Conservation (phyloP, 2,888 invertebrate genomes). For the Aspidiotus destructor region DNA sequence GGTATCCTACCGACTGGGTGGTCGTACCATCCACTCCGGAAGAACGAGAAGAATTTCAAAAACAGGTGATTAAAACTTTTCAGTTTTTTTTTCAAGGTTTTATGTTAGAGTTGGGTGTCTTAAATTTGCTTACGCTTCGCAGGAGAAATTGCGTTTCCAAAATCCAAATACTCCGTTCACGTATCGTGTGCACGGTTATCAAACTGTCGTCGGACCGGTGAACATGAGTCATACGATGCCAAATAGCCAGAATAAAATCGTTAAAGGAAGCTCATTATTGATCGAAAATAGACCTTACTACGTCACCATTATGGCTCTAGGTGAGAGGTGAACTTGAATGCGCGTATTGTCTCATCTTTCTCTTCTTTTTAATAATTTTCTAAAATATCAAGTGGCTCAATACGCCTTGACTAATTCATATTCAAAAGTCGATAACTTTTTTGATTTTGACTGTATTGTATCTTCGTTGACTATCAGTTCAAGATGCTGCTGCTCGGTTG, state of each 20-base stretch:
- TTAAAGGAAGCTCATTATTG: slow-evolving; percentile 75
- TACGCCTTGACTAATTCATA: too few species aligned
- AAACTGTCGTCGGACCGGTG: slow-evolving; percentile 70
- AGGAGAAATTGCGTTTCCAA: slow-evolving; percentile 75
- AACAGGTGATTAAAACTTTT: slow-evolving; percentile 37
- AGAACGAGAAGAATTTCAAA: slow-evolving; percentile 64
- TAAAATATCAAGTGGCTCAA: too few species aligned
- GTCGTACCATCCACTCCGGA: slow-evolving; percentile 67
- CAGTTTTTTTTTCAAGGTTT: neutral
- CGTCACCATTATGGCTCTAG: slow-evolving; percentile 76
- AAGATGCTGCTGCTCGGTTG: slow-evolving; percentile 84
- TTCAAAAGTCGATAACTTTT: too few species aligned
- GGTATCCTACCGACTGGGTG: slow-evolving; percentile 39
- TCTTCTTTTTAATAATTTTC: slow-evolving; percentile 2
- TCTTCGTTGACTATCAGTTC: slow-evolving; percentile 46
- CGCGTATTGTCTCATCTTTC: neutral
- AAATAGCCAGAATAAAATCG: slow-evolving; percentile 46
- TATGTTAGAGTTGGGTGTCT: slow-evolving; percentile 31
- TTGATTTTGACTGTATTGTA: neutral
- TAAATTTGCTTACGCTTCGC: slow-evolving; percentile 39
- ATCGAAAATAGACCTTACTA: slow-evolving; percentile 75
- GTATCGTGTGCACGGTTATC: slow-evolving; percentile 76
- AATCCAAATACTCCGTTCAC: slow-evolving; percentile 87
- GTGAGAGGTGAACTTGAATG: slow-evolving; percentile 39
- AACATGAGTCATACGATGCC: slow-evolving; percentile 62